Base-by-base conservation (phyloP, 2,888 invertebrate genomes). In the Campoletis raptor region DNA sequence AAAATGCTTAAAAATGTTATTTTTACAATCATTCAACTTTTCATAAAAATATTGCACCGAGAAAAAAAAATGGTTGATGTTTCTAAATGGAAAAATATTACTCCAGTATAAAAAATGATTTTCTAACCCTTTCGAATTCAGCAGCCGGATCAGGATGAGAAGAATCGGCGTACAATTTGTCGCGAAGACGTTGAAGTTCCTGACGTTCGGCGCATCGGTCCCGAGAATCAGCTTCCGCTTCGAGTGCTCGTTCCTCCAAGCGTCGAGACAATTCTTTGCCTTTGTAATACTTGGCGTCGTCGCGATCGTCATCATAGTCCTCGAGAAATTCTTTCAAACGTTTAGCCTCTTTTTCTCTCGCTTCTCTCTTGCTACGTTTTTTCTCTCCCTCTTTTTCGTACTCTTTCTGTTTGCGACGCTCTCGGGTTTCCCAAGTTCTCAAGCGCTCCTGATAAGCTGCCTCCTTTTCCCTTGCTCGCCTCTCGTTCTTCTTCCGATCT, bases 301-400 rank as follows among this genome's bases (percentile, higher is more conserved):
- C 99, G 78, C 99, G 96, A 94, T 99, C 99, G 94, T 99, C 99
- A 93, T 99, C 99, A 93, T 99, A 99, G 94, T 99, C 99, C 95
- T 99, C 99, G 4, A 99, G 96, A 95, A 99, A 99, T 95, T 99
- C 98, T 94, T 99, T 98, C 80, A 99, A 96, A 66, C 98, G 96
- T 95, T 98, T 98, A 0, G 99, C 99, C 95, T 99, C 99, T 85
- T 97, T 96, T 94, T 97, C 97, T 85, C 98, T 96, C 94, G 99
- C 98, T 92, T 98, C 97, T 92, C 98, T 97, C 91, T 97, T 97
- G 89, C 97, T 96, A 70, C 97, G 95, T 93, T 98, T 98, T 90
- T 97, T 97, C 92, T 98, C 97, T 85, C 97, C 96, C 94, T 98
- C 97, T 94, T 97, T 97, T 91, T 97, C 98, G 94, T 98, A 97